Percentiles rank a stretch among this genome's conserved stretches.
These are phyloP conservation scores for Microctenopoma lineatum DNA, from an alignment of 2,797 vertebrate species.

Conservation along the genomic window DNA sequence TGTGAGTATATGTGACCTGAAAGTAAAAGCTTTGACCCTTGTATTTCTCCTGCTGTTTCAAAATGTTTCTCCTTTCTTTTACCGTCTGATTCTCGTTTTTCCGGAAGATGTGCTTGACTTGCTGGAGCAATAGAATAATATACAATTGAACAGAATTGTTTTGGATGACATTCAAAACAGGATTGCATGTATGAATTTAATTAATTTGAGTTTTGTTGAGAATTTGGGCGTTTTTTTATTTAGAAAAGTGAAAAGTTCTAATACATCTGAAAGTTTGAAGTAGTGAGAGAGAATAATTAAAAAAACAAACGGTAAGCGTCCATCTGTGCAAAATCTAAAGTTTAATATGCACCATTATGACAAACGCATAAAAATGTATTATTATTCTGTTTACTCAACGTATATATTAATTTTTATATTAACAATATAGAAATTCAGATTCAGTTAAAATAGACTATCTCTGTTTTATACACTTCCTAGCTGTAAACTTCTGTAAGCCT, in stretches of 20 bases:
- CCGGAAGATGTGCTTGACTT: neutral
- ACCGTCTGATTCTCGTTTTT: slow-evolving; percentile 13
- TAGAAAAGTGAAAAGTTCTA: neutral
- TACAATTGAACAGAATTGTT: neutral
- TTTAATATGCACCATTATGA: slow-evolving; percentile 3
- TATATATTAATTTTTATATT: neutral
- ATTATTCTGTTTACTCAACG: slow-evolving; percentile 9
- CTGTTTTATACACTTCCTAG: slow-evolving; percentile 12
- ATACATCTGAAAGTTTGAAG: neutral
- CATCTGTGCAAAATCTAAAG: neutral
- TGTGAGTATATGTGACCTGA: slow-evolving; percentile 16
- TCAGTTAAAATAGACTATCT: slow-evolving; percentile 9
- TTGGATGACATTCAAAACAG: neutral
- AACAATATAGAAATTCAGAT: slow-evolving; percentile 23
- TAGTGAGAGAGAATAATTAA: neutral
- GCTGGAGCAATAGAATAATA: slow-evolving; percentile 2
- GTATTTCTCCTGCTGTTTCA: slow-evolving; percentile 17
- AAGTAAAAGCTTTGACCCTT: slow-evolving; percentile 40
- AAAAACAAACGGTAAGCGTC: slow-evolving; percentile 1
- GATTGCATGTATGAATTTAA: neutral
- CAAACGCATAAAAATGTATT: slow-evolving; percentile 17
- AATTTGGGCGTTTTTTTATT: slow-evolving; percentile 1
- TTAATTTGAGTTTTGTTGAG: neutral
- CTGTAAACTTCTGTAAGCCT: slow-evolving; percentile 14
- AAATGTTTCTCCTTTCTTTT: slow-evolving; percentile 2